Base-by-base conservation (phyloP, 1,140 invertebrate genomes). In the Drosophila busckii region DNA sequence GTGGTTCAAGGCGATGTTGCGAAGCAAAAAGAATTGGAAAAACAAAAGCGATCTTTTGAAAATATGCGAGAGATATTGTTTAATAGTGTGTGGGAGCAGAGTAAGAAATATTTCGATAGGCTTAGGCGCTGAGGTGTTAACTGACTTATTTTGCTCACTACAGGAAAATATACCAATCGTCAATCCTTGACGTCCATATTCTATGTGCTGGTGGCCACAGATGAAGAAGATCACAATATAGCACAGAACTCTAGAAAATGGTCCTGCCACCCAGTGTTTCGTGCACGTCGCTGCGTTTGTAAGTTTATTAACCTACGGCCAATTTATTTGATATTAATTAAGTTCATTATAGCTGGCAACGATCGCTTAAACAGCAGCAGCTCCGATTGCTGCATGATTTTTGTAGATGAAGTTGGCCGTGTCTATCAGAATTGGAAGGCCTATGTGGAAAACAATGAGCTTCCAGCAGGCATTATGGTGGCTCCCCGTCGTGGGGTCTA, bases 341-440 rank as follows among this genome's bases (percentile, higher is more conserved):
- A 23, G 0, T 45, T 7, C 29, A 7, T 8, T 15, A 0, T 29
- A 76, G 71, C 41, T 9, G 50, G 28, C 2, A 31, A 2, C 17
- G 29, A 7, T 9, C 62, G 45, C 7, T 12, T 4, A n/a, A 60
- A 53, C 8, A 42, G 42, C 20, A 61, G 66, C 19, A 85, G 83
- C 20, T 28, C 26, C 16, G 25, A 76, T 23, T 86, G 78, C 20
- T 86, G 84, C 34, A 76, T 84, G 63, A 41, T 84, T n/a, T 86
- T 85, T 48, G 58, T 86, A 3, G 84, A 86, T 35, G 84, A 85
- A 17, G 48, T 35, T 5, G 80, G 73, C 8, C 73, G 84, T 1
- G 75, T 85, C 0, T 86, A 86, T 64, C 66, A 80, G 25, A 86
- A 84, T 34, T 86, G 84, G 84, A 32, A 38, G 0, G 53, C 69